Conservation (phyloP, 2,113 vertebrate species). For the Poecile atricapillus region DNA sequence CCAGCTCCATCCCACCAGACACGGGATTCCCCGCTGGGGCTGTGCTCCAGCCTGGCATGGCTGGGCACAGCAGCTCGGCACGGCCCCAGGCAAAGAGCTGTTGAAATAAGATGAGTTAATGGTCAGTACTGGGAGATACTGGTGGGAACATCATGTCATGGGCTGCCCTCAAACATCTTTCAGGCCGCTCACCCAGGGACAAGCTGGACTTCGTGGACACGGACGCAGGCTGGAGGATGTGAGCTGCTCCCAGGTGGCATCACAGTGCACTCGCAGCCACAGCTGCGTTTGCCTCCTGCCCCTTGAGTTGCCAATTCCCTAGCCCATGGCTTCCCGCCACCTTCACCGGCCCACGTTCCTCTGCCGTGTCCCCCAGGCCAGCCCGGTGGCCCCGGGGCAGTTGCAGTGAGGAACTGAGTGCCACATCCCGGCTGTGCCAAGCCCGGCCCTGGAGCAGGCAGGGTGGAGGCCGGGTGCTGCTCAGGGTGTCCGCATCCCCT, state of each 20-base stretch:
- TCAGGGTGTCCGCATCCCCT: neutral
- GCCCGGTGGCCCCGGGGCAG: neutral
- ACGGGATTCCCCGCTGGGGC: rapidly evolving
- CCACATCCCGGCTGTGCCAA: neutral
- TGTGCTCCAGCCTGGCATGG: rapidly evolving
- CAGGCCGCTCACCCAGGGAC: rapidly evolving
- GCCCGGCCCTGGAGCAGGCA: neutral
- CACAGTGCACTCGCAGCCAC: rapidly evolving
- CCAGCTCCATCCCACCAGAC: neutral
- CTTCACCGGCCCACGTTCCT: too few relatives aligned
- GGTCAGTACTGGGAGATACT: neutral
- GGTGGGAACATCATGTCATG: rapidly evolving
- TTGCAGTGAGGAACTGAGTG: neutral
- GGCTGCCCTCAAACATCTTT: neutral
- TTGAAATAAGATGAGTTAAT: rapidly evolving
- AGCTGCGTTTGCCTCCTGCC: neutral
- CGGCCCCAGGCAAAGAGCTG: neutral
- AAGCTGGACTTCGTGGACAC: neutral
- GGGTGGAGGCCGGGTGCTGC: neutral
- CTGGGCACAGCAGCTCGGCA: neutral
- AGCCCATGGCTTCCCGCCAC: neutral
- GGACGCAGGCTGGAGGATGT: neutral
- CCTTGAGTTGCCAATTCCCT: neutral
- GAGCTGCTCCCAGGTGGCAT: neutral
- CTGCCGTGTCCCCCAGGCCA: neutral